phyloP scores from a whole-genome alignment of 2,113 vertebrate species.

The Mystacornis crossleyi region DNA sequence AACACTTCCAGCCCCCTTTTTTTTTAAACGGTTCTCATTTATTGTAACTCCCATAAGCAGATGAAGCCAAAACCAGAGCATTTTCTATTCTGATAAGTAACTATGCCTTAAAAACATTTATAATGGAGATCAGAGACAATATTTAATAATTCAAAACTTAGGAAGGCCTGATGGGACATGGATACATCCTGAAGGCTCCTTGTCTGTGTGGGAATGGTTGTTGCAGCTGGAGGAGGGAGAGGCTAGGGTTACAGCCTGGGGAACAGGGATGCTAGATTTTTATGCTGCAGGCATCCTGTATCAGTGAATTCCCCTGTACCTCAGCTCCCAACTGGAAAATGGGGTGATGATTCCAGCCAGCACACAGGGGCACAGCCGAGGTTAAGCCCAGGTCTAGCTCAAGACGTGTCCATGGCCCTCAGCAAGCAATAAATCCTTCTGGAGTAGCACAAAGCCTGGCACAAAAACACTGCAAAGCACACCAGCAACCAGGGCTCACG shows the following conservation, averaged over 20 bases:
- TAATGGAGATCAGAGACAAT: neutral
- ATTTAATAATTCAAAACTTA: slow-evolving; percentile 12
- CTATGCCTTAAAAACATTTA: neutral
- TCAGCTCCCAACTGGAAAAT: neutral
- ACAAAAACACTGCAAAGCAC: neutral
- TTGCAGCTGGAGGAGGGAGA: neutral
- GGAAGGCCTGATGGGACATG: neutral
- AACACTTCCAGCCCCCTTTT: neutral
- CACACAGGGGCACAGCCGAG: neutral
- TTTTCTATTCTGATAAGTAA: neutral
- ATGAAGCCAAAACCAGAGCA: neutral
- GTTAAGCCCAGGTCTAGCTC: neutral
- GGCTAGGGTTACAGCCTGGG: neutral
- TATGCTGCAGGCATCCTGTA: neutral
- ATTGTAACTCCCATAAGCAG: neutral
- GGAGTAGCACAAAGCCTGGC: neutral
- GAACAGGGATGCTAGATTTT: neutral
- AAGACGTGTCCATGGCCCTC: neutral
- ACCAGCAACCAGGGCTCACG: neutral
- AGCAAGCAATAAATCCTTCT: neutral
- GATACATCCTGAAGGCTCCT: neutral
- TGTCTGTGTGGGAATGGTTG: neutral
- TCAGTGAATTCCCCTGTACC: neutral
- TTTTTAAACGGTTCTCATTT: neutral
- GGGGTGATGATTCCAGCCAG: accelerated